Evolutionary conservation across 2,888 invertebrate genomes (phyloP), one percentile per base, ranked within the genome.

Genomic region (Pachymerium ferrugineum): DNA sequence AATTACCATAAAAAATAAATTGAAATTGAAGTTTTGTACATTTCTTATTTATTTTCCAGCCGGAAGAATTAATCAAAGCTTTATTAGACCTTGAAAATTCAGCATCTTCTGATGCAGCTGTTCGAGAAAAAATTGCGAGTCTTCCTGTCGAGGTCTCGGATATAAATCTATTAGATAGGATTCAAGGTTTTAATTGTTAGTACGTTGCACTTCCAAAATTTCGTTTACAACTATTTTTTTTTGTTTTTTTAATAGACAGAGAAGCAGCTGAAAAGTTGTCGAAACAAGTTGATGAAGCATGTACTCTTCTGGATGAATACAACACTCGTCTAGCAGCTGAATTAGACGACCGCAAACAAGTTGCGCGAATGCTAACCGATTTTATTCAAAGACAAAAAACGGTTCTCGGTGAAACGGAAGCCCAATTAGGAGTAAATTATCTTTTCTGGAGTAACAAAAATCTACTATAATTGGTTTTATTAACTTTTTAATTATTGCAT

Each of bases 101-200:
- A 75, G 96, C 97, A 1, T 97, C 97, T 0, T 93, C 94, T 79
- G 97, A 97, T 86, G 97, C 95, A 76, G 88, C 89, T 0, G 93
- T 96, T 0, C 85, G 97, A 77, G 94, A 97, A 82, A 89, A 91
- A 81, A 97, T 97, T 78, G 95, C 97, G 0, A 93, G 92, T 74
- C 86, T 97, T 73, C 97, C 97, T 0, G 91, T 92, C 70, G 95
- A 96, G 85, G 94, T 97, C 2, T 96, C 96, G 0, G 96, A 97
- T 87, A 88, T 94, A 3, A 88, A 90, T 78, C 87, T 92, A 80
- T 87, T 97, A 75, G 87, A 90, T 78, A 94, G 94, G 86, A 85
- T 97, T 79, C 89, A 90, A 87, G 92, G 91, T 91, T 14, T 25
- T 10, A 25, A 62, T 3, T 14, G 6, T 10, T 22, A n/a, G 6